Conservation (phyloP, 2,888 invertebrate species). For the Chironomus tentans region DNA sequence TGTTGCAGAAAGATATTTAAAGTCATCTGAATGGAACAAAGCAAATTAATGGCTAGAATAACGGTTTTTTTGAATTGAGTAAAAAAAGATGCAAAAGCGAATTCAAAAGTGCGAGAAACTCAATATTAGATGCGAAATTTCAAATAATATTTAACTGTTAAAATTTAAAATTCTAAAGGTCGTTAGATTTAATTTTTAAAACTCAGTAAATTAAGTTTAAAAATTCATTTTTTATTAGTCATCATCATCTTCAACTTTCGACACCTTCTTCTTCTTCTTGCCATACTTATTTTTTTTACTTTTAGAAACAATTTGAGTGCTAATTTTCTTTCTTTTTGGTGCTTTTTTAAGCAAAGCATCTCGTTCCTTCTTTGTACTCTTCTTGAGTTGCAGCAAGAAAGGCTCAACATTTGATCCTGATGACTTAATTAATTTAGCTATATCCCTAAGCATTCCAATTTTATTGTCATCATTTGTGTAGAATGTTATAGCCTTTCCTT, state of each 20-base stretch:
- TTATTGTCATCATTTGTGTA: conserved; percentile 85
- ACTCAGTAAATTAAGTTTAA: no score
- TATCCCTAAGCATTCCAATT: conserved; percentile 63
- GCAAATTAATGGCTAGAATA: no score
- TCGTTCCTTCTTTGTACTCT: conserved; percentile 52
- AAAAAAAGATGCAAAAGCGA: no score
- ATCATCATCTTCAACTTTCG: no score
- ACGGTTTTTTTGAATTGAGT: no score
- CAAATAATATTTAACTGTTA: no score
- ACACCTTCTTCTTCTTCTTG: background rate
- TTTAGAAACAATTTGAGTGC: conserved; percentile 39
- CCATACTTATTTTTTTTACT: background rate
- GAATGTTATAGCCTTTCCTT: conserved; percentile 84
- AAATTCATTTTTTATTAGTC: no score
- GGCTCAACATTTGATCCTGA: conserved; percentile 90
- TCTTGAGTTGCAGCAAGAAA: conserved; percentile 74
- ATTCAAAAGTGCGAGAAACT: no score
- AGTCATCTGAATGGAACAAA: no score
- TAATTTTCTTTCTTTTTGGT: conserved; percentile 57
- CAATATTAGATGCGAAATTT: no score
- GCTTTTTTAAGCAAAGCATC: conserved; percentile 51
- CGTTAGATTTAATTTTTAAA: no score
- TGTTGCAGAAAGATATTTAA: conserved; percentile 6
- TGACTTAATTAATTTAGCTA: conserved; percentile 80
- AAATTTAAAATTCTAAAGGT: no score